Evolutionary conservation across 1,140 invertebrate species (phyloP).

Genomic region (Zaprionus ghesquierei): DNA sequence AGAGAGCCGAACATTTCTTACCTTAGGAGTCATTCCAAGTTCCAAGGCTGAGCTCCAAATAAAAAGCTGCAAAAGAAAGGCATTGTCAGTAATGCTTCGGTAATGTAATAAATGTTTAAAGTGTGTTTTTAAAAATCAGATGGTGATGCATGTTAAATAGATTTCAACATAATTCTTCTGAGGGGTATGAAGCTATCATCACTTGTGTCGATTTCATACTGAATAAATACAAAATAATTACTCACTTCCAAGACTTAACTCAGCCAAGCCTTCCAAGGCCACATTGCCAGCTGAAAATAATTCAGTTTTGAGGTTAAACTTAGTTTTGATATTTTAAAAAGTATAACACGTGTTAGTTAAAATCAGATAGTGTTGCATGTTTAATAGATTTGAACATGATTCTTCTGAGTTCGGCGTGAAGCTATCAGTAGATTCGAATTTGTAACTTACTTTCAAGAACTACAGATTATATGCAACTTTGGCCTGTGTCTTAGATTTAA

Average conservation of each 20-base stretch:
- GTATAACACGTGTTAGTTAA: background rate
- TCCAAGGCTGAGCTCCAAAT: background rate
- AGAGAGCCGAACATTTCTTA: background rate
- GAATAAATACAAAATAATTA: too few relatives aligned
- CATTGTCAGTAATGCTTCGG: background rate
- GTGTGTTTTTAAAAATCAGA: slow-evolving; percentile 27
- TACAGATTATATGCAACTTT: background rate
- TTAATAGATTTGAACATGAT: slow-evolving; percentile 44
- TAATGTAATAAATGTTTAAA: background rate
- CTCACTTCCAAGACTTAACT: too few relatives aligned
- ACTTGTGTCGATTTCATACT: too few relatives aligned
- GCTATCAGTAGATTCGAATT: slow-evolving; percentile 19
- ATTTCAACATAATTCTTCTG: slow-evolving; percentile 45
- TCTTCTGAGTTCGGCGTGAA: slow-evolving; percentile 44
- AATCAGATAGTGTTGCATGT: slow-evolving; percentile 69
- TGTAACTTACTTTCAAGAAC: too few relatives aligned
- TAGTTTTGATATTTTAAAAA: background rate
- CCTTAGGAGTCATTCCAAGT: background rate
- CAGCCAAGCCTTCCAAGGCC: too few relatives aligned
- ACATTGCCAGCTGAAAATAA: background rate
- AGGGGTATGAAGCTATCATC: slow-evolving; percentile 43
- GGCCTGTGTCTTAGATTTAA: background rate
- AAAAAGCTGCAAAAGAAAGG: background rate
- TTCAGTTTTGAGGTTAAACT: too few relatives aligned
- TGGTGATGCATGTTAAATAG: slow-evolving; percentile 64